phyloP scores from a whole-genome alignment of 2,888 invertebrate species.

The Embidobia sp. region DNA sequence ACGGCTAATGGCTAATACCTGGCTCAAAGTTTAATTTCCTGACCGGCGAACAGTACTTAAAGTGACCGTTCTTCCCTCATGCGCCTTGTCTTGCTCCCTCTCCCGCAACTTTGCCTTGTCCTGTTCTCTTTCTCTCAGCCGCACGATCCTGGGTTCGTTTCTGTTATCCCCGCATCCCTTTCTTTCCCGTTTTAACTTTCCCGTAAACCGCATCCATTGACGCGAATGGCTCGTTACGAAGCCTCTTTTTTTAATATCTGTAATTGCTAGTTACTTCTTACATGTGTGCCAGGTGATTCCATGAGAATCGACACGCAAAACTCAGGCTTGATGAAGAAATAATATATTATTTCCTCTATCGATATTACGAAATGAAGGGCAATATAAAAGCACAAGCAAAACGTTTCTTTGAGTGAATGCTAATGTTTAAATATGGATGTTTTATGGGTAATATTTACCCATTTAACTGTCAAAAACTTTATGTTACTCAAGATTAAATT shows the following conservation, averaged over 20 bases:
- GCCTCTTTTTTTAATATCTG: slow-evolving; percentile 65
- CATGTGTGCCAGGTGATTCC: slow-evolving; percentile 36
- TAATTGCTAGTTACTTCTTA: slow-evolving; percentile 59
- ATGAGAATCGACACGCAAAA: slow-evolving; percentile 32
- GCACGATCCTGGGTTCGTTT: slow-evolving; percentile 47
- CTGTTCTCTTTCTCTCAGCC: slow-evolving; percentile 19
- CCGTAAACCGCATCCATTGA: slow-evolving; percentile 34
- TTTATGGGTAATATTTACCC: too few species aligned
- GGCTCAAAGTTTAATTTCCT: slow-evolving; percentile 80
- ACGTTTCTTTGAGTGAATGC: too few species aligned
- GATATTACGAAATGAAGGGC: slow-evolving; percentile 19
- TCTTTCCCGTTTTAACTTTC: slow-evolving; percentile 36
- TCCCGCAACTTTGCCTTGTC: slow-evolving; percentile 5
- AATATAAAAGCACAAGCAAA: too few species aligned
- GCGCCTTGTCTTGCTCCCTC: slow-evolving; percentile 37
- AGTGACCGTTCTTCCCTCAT: slow-evolving; percentile 68
- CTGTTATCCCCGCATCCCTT: neutral
- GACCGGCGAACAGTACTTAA: slow-evolving; percentile 75
- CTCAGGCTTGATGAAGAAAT: slow-evolving; percentile 13
- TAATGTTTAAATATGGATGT: too few species aligned
- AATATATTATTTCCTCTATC: slow-evolving; percentile 37
- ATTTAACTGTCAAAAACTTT: too few species aligned
- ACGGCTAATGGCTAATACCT: slow-evolving; percentile 78
- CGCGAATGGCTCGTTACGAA: slow-evolving; percentile 52
- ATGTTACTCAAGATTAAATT: too few species aligned